phyloP scores from a whole-genome alignment of 1,140 invertebrate genomes.

The Glossosoma conforme region DNA sequence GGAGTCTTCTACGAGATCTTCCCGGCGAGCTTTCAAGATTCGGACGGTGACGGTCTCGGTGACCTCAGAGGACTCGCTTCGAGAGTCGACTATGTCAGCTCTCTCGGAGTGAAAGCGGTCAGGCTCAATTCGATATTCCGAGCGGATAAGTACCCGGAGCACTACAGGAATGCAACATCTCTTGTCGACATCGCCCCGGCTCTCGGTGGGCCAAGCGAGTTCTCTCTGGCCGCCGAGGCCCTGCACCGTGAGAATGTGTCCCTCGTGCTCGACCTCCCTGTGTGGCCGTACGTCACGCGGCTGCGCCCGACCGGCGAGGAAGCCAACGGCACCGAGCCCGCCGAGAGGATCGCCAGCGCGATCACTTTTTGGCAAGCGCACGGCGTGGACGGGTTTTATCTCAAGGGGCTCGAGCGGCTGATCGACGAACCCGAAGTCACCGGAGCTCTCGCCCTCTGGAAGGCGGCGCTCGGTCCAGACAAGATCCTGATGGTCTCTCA shows the following conservation, averaged over 20 bases:
- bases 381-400: conserved; percentile 75
- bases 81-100: conserved; percentile 62
- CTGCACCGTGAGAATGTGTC: conserved; percentile 65
- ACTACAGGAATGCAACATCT: conserved; percentile 60
- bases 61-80: conserved; percentile 65
- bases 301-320: conserved; percentile 28
- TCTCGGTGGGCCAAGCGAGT: conserved; percentile 62
- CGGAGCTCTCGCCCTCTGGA: conserved; percentile 59
- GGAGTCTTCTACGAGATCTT: conserved; percentile 79
- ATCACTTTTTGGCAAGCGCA: conserved; percentile 60
- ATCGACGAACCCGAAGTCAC: conserved; percentile 45
- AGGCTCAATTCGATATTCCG: conserved; percentile 72
- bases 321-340: conserved; percentile 1
- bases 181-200: conserved; percentile 56
- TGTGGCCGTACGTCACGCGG: conserved; percentile 54
- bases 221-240: conserved; percentile 54
- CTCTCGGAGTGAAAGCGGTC: conserved; percentile 61
- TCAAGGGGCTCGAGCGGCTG: conserved; percentile 62
- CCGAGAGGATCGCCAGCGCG: conserved; percentile 46
- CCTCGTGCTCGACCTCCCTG: conserved; percentile 69
- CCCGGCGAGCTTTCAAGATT: conserved; percentile 75
- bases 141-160: conserved; percentile 63
- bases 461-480: conserved; percentile 53
- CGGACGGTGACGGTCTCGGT: conserved; percentile 67
- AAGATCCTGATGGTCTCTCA: conserved; percentile 65